Base-by-base conservation (phyloP, 2,113 vertebrate species). In the Tiliqua scincoides region DNA sequence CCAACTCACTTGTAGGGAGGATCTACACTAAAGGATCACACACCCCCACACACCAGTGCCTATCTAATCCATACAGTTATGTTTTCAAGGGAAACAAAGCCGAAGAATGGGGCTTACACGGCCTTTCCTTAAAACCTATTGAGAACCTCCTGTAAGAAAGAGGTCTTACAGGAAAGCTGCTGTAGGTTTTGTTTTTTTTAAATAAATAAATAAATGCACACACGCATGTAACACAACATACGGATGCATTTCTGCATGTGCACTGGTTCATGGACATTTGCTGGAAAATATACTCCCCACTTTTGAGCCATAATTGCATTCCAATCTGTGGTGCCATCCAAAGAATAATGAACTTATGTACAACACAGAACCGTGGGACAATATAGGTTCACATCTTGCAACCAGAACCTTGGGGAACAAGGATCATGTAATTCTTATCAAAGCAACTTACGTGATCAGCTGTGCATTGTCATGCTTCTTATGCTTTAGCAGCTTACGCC, bases 391-490 rank as follows among this genome's bases (percentile, higher is more conserved):
- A 3, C 35, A 75, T 0, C 48, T 48, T 43, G 30, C 17, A 76
- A 82, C 32, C 0, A 52, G 77, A 71, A 0, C 14, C 15, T 1
- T 35, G 20, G 1, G 30, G 37, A 32, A 79, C 17, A 63, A 68
- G 12, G 18, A 30, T 18, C 11, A 18, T 62, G 5, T 6, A 43
- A n/a, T 72, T 88, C 52, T 25, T 59, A 59, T 3, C 62, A 65
- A 59, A 82, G 62, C 25, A 54, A 96, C 97, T 95, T 87, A 99
- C 99, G 98, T 99, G 95, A 99, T 96, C 43, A 99, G 95, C n/a
- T 99, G 99, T 81, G 99, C 98, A 1, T 99, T 99, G 95, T 99
- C 99, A 0, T 99, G 98, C 63, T 97, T 97, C 79, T 97, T 97
- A 68, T 82, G 70, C 59, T n/a, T 30, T 11, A 99, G 96, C 83